A percentile compares a stretch with the other conserved stretches of the same genome.
Evolutionary conservation across 2,113 vertebrate species (phyloP).

Genomic region (Mungos mungo): DNA sequence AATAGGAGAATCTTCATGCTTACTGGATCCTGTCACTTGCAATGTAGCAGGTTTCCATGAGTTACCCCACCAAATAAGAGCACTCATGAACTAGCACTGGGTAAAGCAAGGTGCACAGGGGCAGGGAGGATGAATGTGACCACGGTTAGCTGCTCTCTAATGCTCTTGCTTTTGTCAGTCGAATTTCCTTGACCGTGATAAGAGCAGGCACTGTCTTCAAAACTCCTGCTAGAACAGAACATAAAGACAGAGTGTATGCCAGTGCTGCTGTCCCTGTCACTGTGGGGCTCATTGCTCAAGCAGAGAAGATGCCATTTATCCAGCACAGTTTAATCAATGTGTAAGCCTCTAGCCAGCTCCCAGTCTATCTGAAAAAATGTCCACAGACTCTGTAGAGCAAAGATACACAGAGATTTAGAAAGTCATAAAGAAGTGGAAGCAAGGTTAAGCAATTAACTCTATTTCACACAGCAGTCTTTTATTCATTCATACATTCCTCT

Average conservation of each 20-base stretch:
- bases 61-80: background rate
- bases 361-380: background rate
- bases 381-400: background rate
- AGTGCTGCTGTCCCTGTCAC: background rate
- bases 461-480: background rate
- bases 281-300: background rate
- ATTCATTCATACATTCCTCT: background rate
- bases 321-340: background rate
- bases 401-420: background rate
- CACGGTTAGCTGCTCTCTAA: background rate
- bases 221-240: background rate
- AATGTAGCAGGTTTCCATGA: background rate
- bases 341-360: background rate
- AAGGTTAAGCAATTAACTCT: background rate
- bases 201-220: slow-evolving; percentile 5
- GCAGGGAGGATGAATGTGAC: background rate
- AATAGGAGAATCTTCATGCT: background rate
- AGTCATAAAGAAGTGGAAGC: background rate
- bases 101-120: background rate
- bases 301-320: background rate
- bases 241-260: background rate
- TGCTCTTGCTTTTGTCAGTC: background rate
- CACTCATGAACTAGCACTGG: background rate
- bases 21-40: background rate
- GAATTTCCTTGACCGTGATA: background rate